Evolutionary conservation across 1,140 invertebrate genomes (phyloP), one percentile per base, ranked within the genome.

Genomic region (Akabosia matsudoensis): DNA sequence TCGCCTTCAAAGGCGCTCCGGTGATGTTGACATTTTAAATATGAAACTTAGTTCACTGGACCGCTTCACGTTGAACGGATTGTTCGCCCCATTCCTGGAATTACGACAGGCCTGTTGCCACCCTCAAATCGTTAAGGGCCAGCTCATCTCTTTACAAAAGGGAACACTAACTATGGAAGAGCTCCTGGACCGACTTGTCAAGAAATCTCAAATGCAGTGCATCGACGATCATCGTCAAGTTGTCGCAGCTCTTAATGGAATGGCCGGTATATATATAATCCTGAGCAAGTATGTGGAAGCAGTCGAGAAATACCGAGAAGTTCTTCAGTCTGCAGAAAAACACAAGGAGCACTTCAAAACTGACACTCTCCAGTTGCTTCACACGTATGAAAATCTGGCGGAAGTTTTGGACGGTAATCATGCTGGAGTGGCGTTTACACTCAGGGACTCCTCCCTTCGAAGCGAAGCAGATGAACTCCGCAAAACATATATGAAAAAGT

Each of bases 61-160:
- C 76, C 80, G 85, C 73, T 79, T 83, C n/a, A 85, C 84, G 18
- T 74, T 87, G 16, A 83, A 82, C 73, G 80, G 83, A 79, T 76
- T 92, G 52, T 79, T 93, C 75, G 84, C 85, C 74, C 92, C 92
- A 1, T 85, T 93, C 37, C 81, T 91, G 52, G 86, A 87, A 52
- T 85, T 93, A 52, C 86, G 92, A 0, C 90, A 92, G 84, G 90
- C 90, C 0, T 93, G 92, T 83, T 89, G 88, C 24, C 90, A 93
- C 84, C 91, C 92, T 0, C 90, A 91, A 82, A 85, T 88, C 75
- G 89, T 90, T 1, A 82, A 86, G 73, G 88, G 88, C 31, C 85
- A 88, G 52, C 89, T 90, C 82, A 79, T 90, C 33, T 84, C 87
- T 1, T 82, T 89, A 0, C 86, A 87, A 31, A 89, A 88, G 78